phyloP scores from a whole-genome alignment of 2,888 invertebrate genomes.

The Clitarchus hookeri region DNA sequence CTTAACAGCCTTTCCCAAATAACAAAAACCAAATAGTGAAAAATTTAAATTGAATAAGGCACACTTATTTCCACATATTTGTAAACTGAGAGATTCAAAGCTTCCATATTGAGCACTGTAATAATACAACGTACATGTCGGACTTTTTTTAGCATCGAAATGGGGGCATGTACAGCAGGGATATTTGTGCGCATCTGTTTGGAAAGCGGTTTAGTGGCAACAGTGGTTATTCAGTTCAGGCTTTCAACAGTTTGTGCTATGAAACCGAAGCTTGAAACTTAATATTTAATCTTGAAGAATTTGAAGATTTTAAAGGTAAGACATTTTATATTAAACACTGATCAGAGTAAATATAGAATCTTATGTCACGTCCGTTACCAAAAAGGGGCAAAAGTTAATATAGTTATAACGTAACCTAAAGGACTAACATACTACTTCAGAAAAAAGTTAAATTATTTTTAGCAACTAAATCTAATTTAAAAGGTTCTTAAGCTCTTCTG shows the following conservation, averaged over 20 bases:
- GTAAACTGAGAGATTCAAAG: too few relatives aligned
- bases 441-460: background rate
- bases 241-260: background rate
- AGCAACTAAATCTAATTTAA: background rate
- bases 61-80: too few relatives aligned
- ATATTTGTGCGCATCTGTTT: background rate
- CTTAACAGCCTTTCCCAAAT: too few relatives aligned
- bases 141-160: too few relatives aligned
- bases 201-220: background rate
- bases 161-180: background rate
- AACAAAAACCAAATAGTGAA: too few relatives aligned
- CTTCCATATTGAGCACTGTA: too few relatives aligned
- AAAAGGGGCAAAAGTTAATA: background rate
- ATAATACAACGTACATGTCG: too few relatives aligned
- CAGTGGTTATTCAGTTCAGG: background rate
- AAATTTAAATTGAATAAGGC: too few relatives aligned
- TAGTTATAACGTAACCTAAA: background rate
- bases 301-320: background rate
- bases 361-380: conserved; percentile 2
- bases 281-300: background rate
- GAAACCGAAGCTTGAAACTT: background rate
- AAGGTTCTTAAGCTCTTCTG: background rate
- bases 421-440: background rate
- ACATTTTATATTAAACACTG: background rate
- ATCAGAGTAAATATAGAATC: background rate